Percentiles rank a stretch among this genome's conserved stretches.
Evolutionary conservation across 2,113 vertebrate genomes (phyloP).

Genomic region (Dasypus novemcinctus): DNA sequence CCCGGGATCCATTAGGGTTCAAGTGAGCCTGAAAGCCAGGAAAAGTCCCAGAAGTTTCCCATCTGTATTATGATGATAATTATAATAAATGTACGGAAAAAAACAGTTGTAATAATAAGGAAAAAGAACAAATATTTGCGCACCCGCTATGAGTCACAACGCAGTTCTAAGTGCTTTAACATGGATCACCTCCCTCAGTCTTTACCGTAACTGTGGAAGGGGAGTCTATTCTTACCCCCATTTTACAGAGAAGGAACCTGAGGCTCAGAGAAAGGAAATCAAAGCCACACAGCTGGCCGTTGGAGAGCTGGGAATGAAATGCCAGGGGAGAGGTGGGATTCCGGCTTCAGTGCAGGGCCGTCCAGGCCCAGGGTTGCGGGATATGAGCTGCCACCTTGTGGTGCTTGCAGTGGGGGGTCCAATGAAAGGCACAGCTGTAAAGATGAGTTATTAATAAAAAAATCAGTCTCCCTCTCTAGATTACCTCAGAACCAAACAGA

Average conservation of each 20-base stretch:
- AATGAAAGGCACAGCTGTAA: not conserved
- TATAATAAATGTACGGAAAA: not conserved
- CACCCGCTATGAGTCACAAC: not conserved
- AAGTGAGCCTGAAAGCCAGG: not conserved
- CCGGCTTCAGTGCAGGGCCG: not conserved
- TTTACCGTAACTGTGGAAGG: not conserved
- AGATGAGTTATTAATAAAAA: not conserved
- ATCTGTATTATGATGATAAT: rapidly evolving
- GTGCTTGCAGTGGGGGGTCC: not conserved
- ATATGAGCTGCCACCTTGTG: rapidly evolving
- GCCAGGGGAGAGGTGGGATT: not conserved
- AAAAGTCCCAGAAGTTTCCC: rapidly evolving
- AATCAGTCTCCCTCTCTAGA: not conserved
- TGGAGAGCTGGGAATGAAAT: too few species aligned
- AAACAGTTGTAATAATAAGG: not conserved
- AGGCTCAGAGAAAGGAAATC: not conserved
- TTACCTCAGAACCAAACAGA: not conserved
- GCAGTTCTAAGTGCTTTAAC: not conserved
- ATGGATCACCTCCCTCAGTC: rapidly evolving
- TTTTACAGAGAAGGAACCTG: not conserved
- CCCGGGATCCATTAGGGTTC: rapidly evolving
- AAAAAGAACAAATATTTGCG: not conserved
- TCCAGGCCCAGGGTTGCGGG: not conserved
- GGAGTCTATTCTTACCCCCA: not conserved
- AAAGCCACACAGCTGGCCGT: not conserved